Conservation (phyloP, 2,888 invertebrate species). For the Eilema sororculum region DNA sequence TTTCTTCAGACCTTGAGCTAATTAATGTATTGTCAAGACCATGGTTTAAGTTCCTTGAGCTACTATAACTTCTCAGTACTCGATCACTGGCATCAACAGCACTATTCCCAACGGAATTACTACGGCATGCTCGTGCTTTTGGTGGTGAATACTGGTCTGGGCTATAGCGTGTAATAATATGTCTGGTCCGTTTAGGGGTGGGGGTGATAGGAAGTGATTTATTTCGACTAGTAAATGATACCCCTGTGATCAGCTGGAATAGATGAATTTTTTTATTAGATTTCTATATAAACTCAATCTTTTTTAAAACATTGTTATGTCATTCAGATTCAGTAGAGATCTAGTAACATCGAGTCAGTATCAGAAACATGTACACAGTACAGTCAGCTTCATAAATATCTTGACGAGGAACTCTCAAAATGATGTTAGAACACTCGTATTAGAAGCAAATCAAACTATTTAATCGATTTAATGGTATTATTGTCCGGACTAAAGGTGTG, state of each 20-base stretch:
- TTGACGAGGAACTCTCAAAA: too few species aligned
- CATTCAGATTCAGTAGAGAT: too few species aligned
- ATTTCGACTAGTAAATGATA: constrained; percentile 61
- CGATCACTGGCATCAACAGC: constrained; percentile 31
- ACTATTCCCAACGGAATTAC: background rate
- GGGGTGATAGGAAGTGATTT: constrained; percentile 64
- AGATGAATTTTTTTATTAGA: background rate
- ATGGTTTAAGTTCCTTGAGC: constrained; percentile 37
- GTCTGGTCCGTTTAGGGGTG: constrained; percentile 60
- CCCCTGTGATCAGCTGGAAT: constrained; percentile 60
- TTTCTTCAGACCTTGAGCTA: constrained; percentile 24
- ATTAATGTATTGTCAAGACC: constrained; percentile 39
- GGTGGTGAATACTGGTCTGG: constrained; percentile 46
- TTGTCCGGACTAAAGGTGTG: too few species aligned
- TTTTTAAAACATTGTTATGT: too few species aligned
- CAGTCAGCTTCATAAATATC: too few species aligned
- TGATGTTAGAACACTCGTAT: too few species aligned
- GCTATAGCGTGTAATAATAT: constrained; percentile 47
- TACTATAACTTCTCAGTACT: constrained; percentile 62
- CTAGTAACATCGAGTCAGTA: too few species aligned
- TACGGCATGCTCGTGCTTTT: constrained; percentile 22
- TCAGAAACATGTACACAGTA: too few species aligned
- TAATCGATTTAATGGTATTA: too few species aligned
- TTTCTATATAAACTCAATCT: too few species aligned
- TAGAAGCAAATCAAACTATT: too few species aligned